These are phyloP conservation scores for Knipowitschia caucasica DNA, from an alignment of 2,797 vertebrate genomes.

Conservation along the genomic window DNA sequence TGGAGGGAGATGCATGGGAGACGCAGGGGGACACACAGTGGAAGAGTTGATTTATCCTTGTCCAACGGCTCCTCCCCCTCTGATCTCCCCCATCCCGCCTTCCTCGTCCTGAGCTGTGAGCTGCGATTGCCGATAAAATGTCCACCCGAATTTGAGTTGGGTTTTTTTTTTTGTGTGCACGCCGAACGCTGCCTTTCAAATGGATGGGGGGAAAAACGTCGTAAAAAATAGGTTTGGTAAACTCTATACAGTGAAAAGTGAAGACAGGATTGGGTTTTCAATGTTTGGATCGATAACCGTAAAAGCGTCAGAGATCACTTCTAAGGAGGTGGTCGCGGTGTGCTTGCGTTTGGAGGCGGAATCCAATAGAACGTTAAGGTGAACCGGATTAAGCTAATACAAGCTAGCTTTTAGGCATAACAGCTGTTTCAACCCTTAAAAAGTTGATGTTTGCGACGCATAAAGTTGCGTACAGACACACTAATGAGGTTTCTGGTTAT, in stretches of 20 bases:
- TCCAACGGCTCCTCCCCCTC: conserved; percentile 48
- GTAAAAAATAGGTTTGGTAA: neutral
- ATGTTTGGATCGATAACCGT: neutral
- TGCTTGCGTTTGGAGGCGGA: neutral
- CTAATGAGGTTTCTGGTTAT: conserved; percentile 3
- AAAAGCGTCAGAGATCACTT: neutral
- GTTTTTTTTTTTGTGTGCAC: neutral
- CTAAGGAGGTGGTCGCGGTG: neutral
- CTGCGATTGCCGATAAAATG: conserved; percentile 45
- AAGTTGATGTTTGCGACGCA: neutral
- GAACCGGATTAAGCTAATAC: too few relatives aligned
- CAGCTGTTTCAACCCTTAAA: neutral
- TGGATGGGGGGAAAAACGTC: neutral
- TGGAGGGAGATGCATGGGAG: conserved; percentile 62
- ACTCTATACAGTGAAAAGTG: neutral
- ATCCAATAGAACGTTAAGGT: too few relatives aligned
- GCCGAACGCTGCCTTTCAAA: conserved; percentile 35
- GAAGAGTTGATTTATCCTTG: conserved; percentile 67
- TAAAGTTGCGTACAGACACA: conserved; percentile 2
- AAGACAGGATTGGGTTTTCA: neutral
- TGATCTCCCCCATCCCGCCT: neutral
- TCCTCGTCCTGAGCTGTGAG: conserved; percentile 46
- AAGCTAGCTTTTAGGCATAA: neutral
- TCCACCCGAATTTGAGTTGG: neutral
- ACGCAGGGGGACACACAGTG: conserved; percentile 65